These are phyloP conservation scores for Dryobates pubescens DNA, from an alignment of 2,797 vertebrate genomes.

Conservation along the genomic window DNA sequence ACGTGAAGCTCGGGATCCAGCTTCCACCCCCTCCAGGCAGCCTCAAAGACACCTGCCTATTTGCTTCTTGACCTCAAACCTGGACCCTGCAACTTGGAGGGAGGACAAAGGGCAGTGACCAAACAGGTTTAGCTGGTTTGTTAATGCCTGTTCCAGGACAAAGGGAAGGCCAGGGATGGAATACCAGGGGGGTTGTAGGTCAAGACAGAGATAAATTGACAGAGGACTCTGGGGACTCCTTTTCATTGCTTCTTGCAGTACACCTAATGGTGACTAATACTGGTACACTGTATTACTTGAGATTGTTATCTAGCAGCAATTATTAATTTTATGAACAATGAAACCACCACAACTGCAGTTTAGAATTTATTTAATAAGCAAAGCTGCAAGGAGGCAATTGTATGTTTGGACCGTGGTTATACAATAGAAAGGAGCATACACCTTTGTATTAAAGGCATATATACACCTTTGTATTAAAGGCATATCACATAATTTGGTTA, in stretches of 20 bases:
- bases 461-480: neutral
- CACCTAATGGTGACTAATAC: neutral
- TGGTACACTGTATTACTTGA: neutral
- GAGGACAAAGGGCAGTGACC: too few species aligned
- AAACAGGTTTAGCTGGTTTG: too few species aligned
- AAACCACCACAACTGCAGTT: neutral
- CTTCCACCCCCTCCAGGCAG: too few species aligned
- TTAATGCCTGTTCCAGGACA: too few species aligned
- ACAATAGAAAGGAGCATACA: neutral
- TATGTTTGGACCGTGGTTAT: neutral
- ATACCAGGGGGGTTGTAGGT: neutral
- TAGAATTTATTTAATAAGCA: neutral
- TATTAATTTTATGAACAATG: neutral
- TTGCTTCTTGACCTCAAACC: too few species aligned
- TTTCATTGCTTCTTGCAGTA: neutral
- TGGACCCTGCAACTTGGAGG: too few species aligned
- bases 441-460: neutral
- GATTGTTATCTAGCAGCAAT: neutral
- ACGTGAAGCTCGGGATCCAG: too few species aligned
- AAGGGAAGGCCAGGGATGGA: neutral
- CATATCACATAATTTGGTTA: neutral
- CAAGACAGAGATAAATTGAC: conserved; percentile 6
- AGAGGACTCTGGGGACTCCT: neutral
- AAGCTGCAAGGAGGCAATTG: neutral
- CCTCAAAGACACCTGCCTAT: too few species aligned